Percentiles rank a stretch among this genome's conserved stretches.
phyloP scores from a whole-genome alignment of 2,888 invertebrate species.

The Bombyx huttoni region DNA sequence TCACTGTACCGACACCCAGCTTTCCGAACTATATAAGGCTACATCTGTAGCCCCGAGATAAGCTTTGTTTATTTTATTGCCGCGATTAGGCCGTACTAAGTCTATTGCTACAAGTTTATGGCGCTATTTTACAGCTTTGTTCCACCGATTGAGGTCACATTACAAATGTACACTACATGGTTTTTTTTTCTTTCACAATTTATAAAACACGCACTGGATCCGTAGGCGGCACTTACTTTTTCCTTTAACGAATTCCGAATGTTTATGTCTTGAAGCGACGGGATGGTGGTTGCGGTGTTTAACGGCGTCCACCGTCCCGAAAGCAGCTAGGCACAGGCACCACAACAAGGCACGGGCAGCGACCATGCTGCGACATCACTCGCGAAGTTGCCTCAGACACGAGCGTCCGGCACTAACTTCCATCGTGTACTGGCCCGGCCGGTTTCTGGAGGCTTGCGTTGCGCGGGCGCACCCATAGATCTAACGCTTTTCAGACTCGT shows the following conservation, averaged over 20 bases:
- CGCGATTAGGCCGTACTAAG: slow-evolving; percentile 32
- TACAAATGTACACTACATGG: slow-evolving; percentile 11
- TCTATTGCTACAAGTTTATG: slow-evolving; percentile 25
- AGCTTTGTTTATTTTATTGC: slow-evolving; percentile 52
- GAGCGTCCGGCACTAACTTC: slow-evolving; percentile 48
- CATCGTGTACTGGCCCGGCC: slow-evolving; percentile 61
- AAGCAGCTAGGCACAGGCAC: slow-evolving; percentile 46
- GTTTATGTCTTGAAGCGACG: slow-evolving; percentile 44
- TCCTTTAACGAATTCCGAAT: slow-evolving; percentile 83
- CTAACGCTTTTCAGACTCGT: slow-evolving; percentile 18
- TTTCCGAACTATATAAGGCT: slow-evolving; percentile 45
- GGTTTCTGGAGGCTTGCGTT: slow-evolving; percentile 32
- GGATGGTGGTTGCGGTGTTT: slow-evolving; percentile 42
- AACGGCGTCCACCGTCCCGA: slow-evolving; percentile 31
- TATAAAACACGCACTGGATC: slow-evolving; percentile 10
- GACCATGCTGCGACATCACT: slow-evolving; percentile 68
- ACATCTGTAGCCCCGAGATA: slow-evolving; percentile 46
- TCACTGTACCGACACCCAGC: slow-evolving; percentile 29
- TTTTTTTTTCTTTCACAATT: slow-evolving; percentile 11
- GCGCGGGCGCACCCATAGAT: slow-evolving; percentile 53
- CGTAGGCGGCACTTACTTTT: slow-evolving; percentile 77
- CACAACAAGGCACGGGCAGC: slow-evolving; percentile 54
- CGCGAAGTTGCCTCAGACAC: slow-evolving; percentile 42
- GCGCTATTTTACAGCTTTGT: slow-evolving; percentile 16
- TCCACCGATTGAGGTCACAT: slow-evolving; percentile 12